Evolutionary conservation across 1,140 invertebrate genomes (phyloP).

Genomic region (Aphelenchoides besseyi): DNA sequence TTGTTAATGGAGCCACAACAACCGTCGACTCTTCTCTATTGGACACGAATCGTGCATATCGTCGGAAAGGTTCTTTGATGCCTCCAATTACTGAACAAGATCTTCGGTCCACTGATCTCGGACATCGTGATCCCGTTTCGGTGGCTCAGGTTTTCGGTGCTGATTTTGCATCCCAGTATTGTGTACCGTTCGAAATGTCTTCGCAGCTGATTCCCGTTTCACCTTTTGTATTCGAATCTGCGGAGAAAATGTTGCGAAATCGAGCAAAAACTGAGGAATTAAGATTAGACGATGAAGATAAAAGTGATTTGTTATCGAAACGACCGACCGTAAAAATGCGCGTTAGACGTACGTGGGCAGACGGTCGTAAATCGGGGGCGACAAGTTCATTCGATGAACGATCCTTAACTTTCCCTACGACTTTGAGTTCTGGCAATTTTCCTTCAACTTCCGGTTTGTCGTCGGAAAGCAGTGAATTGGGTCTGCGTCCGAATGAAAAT

Average conservation of each 20-base stretch:
- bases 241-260: constrained; percentile 32
- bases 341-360: neutral
- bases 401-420: neutral
- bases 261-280: neutral
- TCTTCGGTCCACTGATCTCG: constrained; percentile 31
- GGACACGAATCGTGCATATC: neutral
- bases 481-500: constrained; percentile 1
- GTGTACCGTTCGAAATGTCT: constrained; percentile 18
- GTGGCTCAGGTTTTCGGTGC: constrained; percentile 48
- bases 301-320: too few species aligned
- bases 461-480: neutral
- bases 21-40: neutral
- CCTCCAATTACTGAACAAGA: constrained; percentile 46
- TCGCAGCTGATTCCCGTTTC: neutral
- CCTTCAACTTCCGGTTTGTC: neutral
- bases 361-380: neutral
- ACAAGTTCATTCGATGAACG: neutral
- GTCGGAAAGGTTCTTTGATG: constrained; percentile 48
- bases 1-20: neutral
- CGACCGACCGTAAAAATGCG: neutral
- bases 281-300: neutral
- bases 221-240: constrained; percentile 41
- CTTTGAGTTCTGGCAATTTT: neutral
- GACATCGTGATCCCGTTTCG: constrained; percentile 33
- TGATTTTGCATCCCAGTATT: constrained; percentile 52